Percentiles rank a stretch among this genome's conserved stretches.
Evolutionary conservation across 2,888 invertebrate species (phyloP).

Genomic region (Rotaria magnacalcarata): DNA sequence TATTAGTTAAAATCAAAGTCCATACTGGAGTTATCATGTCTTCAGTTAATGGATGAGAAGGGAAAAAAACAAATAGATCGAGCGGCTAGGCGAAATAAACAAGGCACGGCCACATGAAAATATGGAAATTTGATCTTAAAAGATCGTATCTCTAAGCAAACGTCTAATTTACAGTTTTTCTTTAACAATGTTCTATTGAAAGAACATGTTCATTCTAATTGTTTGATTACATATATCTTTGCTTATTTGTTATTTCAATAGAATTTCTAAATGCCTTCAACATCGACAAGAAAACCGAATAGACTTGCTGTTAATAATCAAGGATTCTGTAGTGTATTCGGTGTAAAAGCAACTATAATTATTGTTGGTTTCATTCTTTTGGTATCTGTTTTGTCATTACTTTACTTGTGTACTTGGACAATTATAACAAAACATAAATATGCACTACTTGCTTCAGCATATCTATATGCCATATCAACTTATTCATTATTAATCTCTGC

Average conservation of each 20-base stretch:
- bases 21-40: background rate
- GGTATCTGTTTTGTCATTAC: background rate
- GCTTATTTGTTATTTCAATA: too few species aligned
- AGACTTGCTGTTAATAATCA: background rate
- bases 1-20: background rate
- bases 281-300: background rate
- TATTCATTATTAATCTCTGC: background rate
- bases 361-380: background rate
- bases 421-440: background rate
- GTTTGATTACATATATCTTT: background rate
- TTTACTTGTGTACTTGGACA: constrained; percentile 1
- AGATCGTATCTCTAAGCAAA: background rate
- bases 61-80: constrained; percentile 3
- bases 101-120: background rate
- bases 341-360: background rate
- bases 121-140: background rate
- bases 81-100: constrained; percentile 8
- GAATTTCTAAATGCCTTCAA: background rate
- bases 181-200: background rate
- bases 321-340: background rate
- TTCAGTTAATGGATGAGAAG: background rate
- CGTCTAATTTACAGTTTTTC: background rate
- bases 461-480: background rate
- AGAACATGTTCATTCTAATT: background rate
- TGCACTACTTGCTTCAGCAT: background rate